These are phyloP conservation scores for Stenodera caucasica DNA, from an alignment of 2,888 invertebrate species.

Conservation along the genomic window DNA sequence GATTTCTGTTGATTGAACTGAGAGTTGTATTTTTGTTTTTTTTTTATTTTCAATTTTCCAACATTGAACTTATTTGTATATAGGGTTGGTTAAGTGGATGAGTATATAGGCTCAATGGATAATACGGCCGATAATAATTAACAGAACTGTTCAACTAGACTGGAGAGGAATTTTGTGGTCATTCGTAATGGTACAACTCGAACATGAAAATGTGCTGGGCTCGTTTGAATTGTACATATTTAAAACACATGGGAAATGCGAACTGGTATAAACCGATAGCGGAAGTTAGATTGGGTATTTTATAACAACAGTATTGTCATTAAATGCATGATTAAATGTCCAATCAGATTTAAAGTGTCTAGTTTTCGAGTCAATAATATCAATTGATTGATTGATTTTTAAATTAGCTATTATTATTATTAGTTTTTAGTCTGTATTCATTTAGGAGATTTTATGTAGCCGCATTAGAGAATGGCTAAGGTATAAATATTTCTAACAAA, in stretches of 20 bases:
- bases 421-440: too few species aligned
- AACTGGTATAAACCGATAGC: constrained; percentile 26
- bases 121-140: constrained; percentile 19
- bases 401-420: too few species aligned
- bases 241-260: constrained; percentile 29
- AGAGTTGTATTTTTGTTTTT: too few species aligned
- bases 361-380: constrained; percentile 40
- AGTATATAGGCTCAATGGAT: constrained; percentile 2
- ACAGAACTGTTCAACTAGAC: constrained; percentile 17
- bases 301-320: constrained; percentile 33
- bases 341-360: constrained; percentile 34
- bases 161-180: constrained; percentile 27
- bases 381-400: constrained; percentile 28
- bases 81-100: neutral
- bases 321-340: constrained; percentile 37
- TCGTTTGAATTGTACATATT: constrained; percentile 30
- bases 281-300: constrained; percentile 28
- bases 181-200: constrained; percentile 20
- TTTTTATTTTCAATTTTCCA: too few species aligned
- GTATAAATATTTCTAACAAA: constrained; percentile 40
- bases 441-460: too few species aligned
- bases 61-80: too few species aligned
- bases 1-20: neutral
- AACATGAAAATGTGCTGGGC: constrained; percentile 27
- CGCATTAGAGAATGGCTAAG: constrained; percentile 36